Conservation (phyloP, 1,140 invertebrate genomes). For the Hermetia illucens region DNA sequence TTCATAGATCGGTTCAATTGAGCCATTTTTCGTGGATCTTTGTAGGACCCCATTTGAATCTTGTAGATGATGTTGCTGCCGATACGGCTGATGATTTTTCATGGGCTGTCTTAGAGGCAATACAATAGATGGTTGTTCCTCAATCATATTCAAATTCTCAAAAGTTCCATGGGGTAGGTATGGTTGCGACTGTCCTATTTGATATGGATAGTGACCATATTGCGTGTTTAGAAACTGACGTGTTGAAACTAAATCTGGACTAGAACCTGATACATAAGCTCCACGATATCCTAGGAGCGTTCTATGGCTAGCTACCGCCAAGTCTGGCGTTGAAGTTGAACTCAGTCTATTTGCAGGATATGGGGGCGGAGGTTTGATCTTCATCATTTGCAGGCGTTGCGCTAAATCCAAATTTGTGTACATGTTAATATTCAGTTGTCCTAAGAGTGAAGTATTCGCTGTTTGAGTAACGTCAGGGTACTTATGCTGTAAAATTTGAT, state of each 20-base stretch:
- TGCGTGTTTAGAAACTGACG: slow-evolving; percentile 40
- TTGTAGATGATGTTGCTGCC: slow-evolving; percentile 11
- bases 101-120: slow-evolving; percentile 1
- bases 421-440: slow-evolving; percentile 3
- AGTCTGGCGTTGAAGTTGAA: slow-evolving; percentile 66
- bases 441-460: slow-evolving; percentile 5
- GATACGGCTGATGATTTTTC: slow-evolving; percentile 12
- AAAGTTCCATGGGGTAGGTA: slow-evolving; percentile 50
- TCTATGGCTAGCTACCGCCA: slow-evolving; percentile 48
- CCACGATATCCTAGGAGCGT: slow-evolving; percentile 33
- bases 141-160: slow-evolving; percentile 43
- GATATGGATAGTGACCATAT: slow-evolving; percentile 30
- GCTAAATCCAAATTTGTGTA: slow-evolving; percentile 16
- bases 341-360: slow-evolving; percentile 58
- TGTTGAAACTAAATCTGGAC: slow-evolving; percentile 60
- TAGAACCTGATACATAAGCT: slow-evolving; percentile 52
- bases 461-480: slow-evolving; percentile 43
- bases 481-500: slow-evolving; percentile 21
- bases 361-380: slow-evolving; percentile 68
- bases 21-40: slow-evolving; percentile 20
- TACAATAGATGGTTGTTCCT: slow-evolving; percentile 33
- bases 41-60: slow-evolving; percentile 9
- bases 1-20: slow-evolving; percentile 59
- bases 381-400: slow-evolving; percentile 44
- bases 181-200: slow-evolving; percentile 34